phyloP scores from a whole-genome alignment of 2,113 vertebrate species.

The Ammodytes marinus region DNA sequence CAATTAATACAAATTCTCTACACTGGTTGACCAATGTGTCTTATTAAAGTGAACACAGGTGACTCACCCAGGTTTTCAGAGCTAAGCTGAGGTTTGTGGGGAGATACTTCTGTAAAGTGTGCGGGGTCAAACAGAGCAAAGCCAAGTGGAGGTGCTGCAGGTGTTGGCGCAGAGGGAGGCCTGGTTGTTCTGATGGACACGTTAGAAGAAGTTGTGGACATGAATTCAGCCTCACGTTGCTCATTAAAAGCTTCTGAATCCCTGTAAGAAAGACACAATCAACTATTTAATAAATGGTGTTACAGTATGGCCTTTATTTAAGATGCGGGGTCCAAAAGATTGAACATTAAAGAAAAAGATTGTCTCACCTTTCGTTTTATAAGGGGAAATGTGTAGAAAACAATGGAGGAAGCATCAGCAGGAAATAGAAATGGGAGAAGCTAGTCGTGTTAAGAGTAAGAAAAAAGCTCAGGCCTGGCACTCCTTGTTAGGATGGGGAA shows the following conservation, averaged over 20 bases:
- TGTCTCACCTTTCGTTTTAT: slow-evolving; percentile 68
- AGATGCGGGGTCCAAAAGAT: background rate
- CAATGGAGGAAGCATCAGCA: slow-evolving; percentile 43
- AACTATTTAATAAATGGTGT: background rate
- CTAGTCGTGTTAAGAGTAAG: slow-evolving; percentile 38
- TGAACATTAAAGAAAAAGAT: background rate
- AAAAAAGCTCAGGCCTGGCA: slow-evolving; percentile 65
- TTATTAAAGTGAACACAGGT: background rate
- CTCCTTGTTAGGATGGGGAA: slow-evolving; percentile 70
- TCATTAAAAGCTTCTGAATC: slow-evolving; percentile 27
- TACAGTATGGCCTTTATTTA: background rate
- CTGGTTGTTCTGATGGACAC: slow-evolving; percentile 13
- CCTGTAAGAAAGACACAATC: slow-evolving; percentile 49
- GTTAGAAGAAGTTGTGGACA: slow-evolving; percentile 16
- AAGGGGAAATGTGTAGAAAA: slow-evolving; percentile 25
- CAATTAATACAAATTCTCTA: background rate
- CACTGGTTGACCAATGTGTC: background rate
- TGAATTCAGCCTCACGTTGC: slow-evolving; percentile 25
- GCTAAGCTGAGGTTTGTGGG: slow-evolving; percentile 39
- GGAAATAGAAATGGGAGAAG: slow-evolving; percentile 48
- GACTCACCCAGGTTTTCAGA: slow-evolving; percentile 61
- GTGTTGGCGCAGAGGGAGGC: slow-evolving; percentile 24
- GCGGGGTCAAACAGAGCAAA: slow-evolving; percentile 27
- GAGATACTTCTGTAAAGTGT: slow-evolving; percentile 17
- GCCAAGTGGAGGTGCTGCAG: slow-evolving; percentile 18